Evolutionary conservation across 2,888 invertebrate species (phyloP).

Genomic region (Andrena hattorfiana): DNA sequence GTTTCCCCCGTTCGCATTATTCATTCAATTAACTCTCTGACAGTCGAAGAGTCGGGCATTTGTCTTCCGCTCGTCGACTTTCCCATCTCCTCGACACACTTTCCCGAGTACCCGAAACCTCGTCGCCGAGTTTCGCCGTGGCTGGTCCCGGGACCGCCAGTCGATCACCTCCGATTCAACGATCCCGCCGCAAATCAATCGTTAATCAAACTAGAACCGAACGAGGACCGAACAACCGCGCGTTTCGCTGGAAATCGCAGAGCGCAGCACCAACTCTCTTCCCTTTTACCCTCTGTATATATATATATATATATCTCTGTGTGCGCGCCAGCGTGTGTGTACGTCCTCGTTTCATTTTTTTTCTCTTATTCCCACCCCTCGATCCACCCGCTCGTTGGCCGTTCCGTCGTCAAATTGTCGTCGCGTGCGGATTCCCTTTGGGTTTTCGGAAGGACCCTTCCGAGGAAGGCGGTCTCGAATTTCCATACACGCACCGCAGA

Average conservation of each 20-base stretch:
- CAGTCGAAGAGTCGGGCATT: constrained; percentile 12
- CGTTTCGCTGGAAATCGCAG: constrained; percentile 58
- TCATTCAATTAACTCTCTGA: constrained; percentile 18
- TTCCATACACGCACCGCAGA: constrained; percentile 81
- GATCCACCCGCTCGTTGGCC: background rate
- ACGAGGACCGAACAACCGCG: constrained; percentile 19
- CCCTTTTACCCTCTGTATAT: background rate
- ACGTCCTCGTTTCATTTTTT: constrained; percentile 42
- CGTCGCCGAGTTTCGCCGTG: constrained; percentile 1
- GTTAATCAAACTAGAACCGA: constrained; percentile 56
- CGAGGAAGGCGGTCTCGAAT: constrained; percentile 77
- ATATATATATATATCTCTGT: too few species aligned
- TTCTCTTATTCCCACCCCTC: constrained; percentile 23
- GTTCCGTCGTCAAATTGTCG: constrained; percentile 74
- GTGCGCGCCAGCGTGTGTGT: too few species aligned
- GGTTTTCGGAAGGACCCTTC: constrained; percentile 69
- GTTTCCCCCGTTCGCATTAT: constrained; percentile 17
- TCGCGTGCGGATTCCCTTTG: constrained; percentile 77
- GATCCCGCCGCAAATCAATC: constrained; percentile 57
- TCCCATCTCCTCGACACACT: constrained; percentile 17
- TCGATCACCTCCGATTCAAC: constrained; percentile 35
- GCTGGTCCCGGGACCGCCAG: constrained; percentile 6
- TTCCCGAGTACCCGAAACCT: background rate
- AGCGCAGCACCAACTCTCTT: constrained; percentile 44
- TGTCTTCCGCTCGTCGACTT: constrained; percentile 1